A percentile compares a stretch with the other conserved stretches of the same genome.
phyloP scores from a whole-genome alignment of 2,797 vertebrate species.

The Emys orbicularis region DNA sequence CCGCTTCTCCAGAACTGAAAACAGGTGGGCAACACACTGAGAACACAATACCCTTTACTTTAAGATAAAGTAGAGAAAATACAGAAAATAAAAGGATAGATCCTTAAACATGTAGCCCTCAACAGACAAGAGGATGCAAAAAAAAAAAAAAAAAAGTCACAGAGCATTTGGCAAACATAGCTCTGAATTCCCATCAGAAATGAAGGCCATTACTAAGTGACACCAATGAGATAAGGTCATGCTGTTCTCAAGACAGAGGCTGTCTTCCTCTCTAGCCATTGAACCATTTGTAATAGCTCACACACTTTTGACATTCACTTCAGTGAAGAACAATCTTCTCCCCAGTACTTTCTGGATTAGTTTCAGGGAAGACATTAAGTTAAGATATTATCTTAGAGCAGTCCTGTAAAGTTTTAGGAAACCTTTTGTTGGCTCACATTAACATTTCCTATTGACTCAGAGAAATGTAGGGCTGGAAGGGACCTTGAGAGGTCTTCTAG shows the following conservation, averaged over 20 bases:
- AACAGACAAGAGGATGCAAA: neutral
- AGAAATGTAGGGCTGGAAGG: neutral
- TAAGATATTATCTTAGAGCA: neutral
- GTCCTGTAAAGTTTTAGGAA: neutral
- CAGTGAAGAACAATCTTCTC: neutral
- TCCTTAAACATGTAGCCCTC: neutral
- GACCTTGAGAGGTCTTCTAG: neutral
- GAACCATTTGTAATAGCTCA: neutral
- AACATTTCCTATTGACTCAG: neutral
- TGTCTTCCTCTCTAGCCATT: neutral
- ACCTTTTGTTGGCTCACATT: neutral
- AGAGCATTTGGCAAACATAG: neutral
- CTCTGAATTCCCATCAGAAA: neutral
- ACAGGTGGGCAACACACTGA: neutral
- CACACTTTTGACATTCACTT: neutral
- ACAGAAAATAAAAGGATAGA: neutral
- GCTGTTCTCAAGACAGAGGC: neutral
- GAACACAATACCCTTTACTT: neutral
- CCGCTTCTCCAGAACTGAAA: neutral
- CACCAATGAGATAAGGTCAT: neutral
- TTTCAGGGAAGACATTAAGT: neutral
- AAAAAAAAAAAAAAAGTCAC: slow-evolving; percentile 16
- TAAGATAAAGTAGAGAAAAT: neutral
- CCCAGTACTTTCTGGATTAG: neutral
- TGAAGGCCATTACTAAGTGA: neutral